These are phyloP conservation scores for Florisuga fusca DNA, from an alignment of 2,797 vertebrate genomes.

Conservation along the genomic window DNA sequence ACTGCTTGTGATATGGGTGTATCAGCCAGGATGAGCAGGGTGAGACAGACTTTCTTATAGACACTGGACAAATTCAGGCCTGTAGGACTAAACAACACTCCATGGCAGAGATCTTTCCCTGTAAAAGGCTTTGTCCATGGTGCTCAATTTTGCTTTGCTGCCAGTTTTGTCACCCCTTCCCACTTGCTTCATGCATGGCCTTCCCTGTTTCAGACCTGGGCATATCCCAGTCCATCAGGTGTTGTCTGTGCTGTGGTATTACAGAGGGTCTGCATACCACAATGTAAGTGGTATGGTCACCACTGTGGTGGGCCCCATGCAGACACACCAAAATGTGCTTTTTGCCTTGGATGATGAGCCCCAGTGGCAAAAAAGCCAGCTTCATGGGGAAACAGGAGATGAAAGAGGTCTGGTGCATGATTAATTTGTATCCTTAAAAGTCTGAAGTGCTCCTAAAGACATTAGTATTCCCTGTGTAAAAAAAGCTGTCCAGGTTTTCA, in stretches of 20 bases:
- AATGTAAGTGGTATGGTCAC: neutral
- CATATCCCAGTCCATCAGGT: neutral
- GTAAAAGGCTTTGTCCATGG: neutral
- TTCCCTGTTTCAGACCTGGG: neutral
- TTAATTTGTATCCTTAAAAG: conserved; percentile 48
- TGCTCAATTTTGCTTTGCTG: neutral
- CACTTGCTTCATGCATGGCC: accelerated
- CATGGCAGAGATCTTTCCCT: neutral
- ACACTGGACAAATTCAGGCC: neutral
- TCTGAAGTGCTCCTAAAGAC: conserved; percentile 40
- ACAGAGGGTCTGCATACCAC: neutral
- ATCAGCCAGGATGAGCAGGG: neutral
- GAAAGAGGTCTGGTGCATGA: conserved; percentile 37
- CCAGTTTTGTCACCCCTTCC: neutral
- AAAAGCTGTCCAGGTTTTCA: conserved; percentile 42
- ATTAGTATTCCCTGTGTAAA: conserved; percentile 2
- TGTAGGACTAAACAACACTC: neutral
- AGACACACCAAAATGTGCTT: neutral
- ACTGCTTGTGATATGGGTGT: neutral
- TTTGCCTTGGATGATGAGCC: neutral
- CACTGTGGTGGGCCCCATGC: neutral
- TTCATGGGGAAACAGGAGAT: conserved; percentile 34
- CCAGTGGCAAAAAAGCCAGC: neutral
- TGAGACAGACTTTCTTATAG: neutral
- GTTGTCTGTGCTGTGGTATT: neutral